These are phyloP conservation scores for Athene cunicularia DNA, from an alignment of 2,113 vertebrate species.

Conservation along the genomic window DNA sequence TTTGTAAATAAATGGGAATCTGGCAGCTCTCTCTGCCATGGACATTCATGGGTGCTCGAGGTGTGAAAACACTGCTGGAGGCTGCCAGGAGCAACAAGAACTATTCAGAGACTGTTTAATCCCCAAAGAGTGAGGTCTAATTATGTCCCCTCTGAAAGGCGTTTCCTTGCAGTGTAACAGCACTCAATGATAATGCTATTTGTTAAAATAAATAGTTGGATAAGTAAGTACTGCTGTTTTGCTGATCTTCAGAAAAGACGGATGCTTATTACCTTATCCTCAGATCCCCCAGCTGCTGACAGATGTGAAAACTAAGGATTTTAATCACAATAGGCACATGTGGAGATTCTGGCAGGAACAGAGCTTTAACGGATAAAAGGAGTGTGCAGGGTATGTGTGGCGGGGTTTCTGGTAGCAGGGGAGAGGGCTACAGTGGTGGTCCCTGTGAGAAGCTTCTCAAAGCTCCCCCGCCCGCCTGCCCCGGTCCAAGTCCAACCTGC, in stretches of 20 bases:
- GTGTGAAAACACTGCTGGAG: neutral
- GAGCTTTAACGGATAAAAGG: neutral
- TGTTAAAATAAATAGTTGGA: neutral
- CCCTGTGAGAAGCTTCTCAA: no score
- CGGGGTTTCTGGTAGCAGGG: no score
- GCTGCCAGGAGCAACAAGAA: neutral
- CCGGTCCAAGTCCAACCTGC: no score
- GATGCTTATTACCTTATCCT: neutral
- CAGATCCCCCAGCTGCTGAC: neutral
- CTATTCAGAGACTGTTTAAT: neutral
- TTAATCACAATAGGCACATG: neutral
- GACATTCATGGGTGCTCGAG: neutral
- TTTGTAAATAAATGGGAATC: neutral
- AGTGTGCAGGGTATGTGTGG: no score
- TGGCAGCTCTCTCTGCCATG: neutral
- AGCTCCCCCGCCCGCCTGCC: no score
- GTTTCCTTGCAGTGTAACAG: neutral
- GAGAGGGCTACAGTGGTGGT: no score
- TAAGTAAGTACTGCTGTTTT: neutral
- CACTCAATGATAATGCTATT: neutral
- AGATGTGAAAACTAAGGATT: neutral
- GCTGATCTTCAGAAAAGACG: neutral
- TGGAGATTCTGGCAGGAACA: neutral
- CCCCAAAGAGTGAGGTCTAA: neutral
- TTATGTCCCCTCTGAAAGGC: neutral